Conservation (phyloP, 2,797 vertebrate species). For the Tenualosa ilisha region DNA sequence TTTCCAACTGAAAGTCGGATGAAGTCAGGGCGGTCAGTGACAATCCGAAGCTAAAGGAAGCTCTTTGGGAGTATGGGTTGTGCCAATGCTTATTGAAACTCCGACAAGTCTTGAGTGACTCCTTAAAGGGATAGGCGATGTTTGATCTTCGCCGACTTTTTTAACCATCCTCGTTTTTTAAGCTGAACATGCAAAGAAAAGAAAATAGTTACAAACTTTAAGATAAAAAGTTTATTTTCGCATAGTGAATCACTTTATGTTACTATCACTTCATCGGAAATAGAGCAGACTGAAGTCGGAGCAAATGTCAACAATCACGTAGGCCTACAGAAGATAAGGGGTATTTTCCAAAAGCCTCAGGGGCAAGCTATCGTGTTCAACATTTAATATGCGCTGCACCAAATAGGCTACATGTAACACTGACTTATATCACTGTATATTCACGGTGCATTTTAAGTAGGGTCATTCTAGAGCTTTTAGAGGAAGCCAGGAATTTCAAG, state of each 20-base stretch:
- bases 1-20: not conserved
- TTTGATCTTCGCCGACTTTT: slow-evolving; percentile 46
- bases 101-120: slow-evolving; percentile 32
- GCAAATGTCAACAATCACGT: not conserved
- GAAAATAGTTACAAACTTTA: not conserved
- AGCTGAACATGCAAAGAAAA: not conserved
- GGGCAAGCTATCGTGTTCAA: not conserved
- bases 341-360: not conserved
- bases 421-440: slow-evolving; percentile 11
- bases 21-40: slow-evolving; percentile 8
- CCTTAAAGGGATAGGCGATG: slow-evolving; percentile 53
- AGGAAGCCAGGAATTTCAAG: slow-evolving; percentile 9
- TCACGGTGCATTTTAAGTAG: not conserved
- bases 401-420: not conserved
- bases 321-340: not conserved
- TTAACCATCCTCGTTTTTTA: not conserved
- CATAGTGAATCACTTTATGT: not conserved
- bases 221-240: not conserved
- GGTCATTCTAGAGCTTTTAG: not conserved
- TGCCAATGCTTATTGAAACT: slow-evolving; percentile 25
- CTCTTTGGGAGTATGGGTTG: slow-evolving; percentile 22
- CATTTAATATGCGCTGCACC: not conserved
- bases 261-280: not conserved
- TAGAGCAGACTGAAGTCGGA: not conserved
- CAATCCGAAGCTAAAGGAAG: slow-evolving; percentile 24